These are phyloP conservation scores for Ondatra zibethicus DNA, from an alignment of 2,113 vertebrate genomes.

Conservation along the genomic window DNA sequence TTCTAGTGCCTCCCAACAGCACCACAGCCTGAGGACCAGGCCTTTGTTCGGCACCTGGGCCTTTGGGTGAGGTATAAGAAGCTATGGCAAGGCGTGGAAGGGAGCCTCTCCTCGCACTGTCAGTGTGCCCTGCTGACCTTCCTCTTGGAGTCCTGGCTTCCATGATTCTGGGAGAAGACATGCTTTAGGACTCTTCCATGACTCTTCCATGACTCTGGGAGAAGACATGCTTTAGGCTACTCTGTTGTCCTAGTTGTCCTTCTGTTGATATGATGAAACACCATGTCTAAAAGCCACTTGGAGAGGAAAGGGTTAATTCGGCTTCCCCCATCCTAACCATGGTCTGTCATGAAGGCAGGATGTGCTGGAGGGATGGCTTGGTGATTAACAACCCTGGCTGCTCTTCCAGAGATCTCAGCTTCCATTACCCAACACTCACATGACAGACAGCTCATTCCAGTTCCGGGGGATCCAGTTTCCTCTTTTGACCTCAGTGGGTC, in stretches of 20 bases:
- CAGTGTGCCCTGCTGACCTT: too few relatives aligned
- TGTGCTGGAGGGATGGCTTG: background rate
- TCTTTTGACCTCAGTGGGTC: background rate
- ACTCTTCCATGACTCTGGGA: background rate
- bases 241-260: background rate
- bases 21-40: background rate
- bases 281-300: background rate
- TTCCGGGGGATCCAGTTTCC: background rate
- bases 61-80: background rate
- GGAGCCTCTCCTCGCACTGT: background rate
- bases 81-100: accelerated
- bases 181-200: too few relatives aligned
- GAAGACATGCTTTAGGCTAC: background rate
- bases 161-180: accelerated
- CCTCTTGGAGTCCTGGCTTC: background rate
- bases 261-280: background rate
- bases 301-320: background rate
- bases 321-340: background rate
- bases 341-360: background rate
- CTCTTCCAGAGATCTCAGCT: background rate
- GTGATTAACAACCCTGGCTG: background rate
- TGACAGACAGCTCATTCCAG: background rate
- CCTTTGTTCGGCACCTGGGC: background rate
- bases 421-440: background rate
- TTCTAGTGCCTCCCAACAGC: background rate